Conservation (phyloP, 2,113 vertebrate species). For the Callithrix jacchus region DNA sequence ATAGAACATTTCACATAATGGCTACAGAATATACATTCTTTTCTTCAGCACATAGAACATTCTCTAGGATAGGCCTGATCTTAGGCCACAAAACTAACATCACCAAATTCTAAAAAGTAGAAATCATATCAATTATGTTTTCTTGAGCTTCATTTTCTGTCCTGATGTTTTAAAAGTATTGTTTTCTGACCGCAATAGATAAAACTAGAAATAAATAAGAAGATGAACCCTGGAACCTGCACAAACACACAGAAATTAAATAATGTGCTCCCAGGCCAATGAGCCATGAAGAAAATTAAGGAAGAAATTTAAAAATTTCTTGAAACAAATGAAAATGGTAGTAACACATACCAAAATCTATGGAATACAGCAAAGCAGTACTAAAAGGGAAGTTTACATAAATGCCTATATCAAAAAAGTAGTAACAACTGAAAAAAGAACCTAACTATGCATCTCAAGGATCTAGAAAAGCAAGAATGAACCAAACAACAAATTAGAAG, state of each 20-base stretch:
- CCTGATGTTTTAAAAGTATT: neutral
- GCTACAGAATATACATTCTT: neutral
- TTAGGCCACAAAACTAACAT: neutral
- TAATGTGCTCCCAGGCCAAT: neutral
- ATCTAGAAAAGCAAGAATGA: neutral
- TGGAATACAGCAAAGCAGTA: neutral
- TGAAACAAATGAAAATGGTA: neutral
- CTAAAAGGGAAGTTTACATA: neutral
- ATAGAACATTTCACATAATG: neutral
- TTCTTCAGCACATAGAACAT: neutral
- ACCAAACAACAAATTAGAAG: neutral
- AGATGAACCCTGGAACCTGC: neutral
- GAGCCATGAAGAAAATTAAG: neutral
- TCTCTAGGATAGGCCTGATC: neutral
- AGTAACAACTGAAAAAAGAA: neutral
- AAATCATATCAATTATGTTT: neutral
- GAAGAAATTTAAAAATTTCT: neutral
- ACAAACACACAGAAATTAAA: neutral
- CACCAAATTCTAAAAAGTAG: neutral
- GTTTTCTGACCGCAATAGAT: neutral
- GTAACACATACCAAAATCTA: neutral
- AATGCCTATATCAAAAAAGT: neutral
- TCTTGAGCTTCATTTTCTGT: too few species aligned
- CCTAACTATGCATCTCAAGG: neutral
- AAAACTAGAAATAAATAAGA: neutral